Base-by-base conservation (phyloP, 2,888 invertebrate species). In the Brenthis daphne region DNA sequence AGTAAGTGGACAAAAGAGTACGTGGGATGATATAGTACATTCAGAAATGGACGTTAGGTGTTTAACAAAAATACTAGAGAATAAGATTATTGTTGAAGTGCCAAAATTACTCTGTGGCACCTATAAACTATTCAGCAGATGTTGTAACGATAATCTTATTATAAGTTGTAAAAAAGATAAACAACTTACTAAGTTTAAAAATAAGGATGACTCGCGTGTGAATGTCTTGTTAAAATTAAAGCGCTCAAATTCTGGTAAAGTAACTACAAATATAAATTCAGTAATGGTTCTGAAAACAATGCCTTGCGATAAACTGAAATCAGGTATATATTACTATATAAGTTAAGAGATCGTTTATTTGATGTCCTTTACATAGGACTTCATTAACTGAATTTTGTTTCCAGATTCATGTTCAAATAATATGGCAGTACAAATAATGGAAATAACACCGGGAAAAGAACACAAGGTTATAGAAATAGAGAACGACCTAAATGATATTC, bases 1-100 rank as follows among this genome's bases (percentile, higher is more conserved):
- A 75, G 66, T 74, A 0, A 79, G 77, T 24, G 79, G 79, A 0
- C 68, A 71, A 6, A 75, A 72, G 3, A 79, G 80, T 5, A 83
- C 78, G 3, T 88, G 89, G 89, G 85, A 89, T 70, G 87, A 89
- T 48, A 78, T 87, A 54, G 84, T 90, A 12, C 89, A 86, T 74
- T 89, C 91, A 1, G 88, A 87, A 78, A 82, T 91, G n/a, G 90
- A 92, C 71, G 69, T 91, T 2, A 82, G 86, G 72, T 87, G 86
- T 3, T 75, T 92, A 24, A 85, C 87, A 0, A 91, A 87, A 77
- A 85, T 90, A 70, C 77, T 92, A 20, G 87, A 89, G 74, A 90
- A 89, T 76, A 88, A 83, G 80, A 85, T 91, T 53, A 75, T 88
- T 6, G 71, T 91, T 11, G 86, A 90, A 80, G 79, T 92, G 14